A percentile compares a stretch with the other conserved stretches of the same genome.
Evolutionary conservation across 2,888 invertebrate species (phyloP).

Genomic region (Stenotaenia linearis): DNA sequence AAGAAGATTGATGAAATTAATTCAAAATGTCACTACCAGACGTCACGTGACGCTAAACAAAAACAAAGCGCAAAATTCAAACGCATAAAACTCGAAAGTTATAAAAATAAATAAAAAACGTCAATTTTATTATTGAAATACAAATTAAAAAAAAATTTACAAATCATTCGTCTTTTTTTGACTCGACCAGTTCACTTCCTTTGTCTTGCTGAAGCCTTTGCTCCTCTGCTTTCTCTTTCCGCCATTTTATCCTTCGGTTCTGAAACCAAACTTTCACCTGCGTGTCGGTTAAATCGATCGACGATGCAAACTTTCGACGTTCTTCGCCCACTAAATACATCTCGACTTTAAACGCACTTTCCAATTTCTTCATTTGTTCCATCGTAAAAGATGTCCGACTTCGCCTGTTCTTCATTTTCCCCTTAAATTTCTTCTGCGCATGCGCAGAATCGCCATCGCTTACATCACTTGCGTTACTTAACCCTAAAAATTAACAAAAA

Average conservation of each 20-base stretch:
- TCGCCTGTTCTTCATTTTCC: not conserved
- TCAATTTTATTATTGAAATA: too few relatives aligned
- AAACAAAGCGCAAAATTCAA: too few relatives aligned
- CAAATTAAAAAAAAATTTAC: too few relatives aligned
- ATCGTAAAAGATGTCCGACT: not conserved
- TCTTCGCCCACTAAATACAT: not conserved
- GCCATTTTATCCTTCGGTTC: not conserved
- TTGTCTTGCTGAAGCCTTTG: too few relatives aligned
- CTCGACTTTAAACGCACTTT: not conserved
- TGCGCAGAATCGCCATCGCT: not conserved
- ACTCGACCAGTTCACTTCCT: not conserved
- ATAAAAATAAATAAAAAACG: too few relatives aligned
- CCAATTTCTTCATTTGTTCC: not conserved
- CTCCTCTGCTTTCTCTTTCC: not conserved
- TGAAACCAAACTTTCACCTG: not conserved
- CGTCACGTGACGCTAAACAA: too few relatives aligned
- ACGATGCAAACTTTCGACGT: not conserved
- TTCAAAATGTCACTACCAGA: too few relatives aligned
- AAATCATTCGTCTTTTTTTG: too few relatives aligned
- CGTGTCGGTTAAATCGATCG: not conserved
- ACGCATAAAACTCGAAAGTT: too few relatives aligned
- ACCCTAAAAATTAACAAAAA: too few relatives aligned
- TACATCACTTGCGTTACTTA: too few relatives aligned
- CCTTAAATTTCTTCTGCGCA: not conserved
- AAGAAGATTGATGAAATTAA: too few relatives aligned